Base-by-base conservation (phyloP, 2,113 vertebrate genomes). In the Ginglymostoma cirratum region DNA sequence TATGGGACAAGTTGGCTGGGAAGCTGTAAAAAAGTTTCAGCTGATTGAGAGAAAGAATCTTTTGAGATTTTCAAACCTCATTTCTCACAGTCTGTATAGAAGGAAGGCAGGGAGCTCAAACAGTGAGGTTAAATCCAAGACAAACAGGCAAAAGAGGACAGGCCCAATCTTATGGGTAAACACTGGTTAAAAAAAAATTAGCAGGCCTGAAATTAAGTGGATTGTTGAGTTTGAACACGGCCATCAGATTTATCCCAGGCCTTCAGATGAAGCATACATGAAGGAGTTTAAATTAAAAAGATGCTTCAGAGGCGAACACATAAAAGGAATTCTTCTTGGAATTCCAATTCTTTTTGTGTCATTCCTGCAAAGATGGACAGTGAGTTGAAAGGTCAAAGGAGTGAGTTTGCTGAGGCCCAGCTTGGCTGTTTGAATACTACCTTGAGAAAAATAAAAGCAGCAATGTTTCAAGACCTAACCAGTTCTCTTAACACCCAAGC, bases 371-470 rank as follows among this genome's bases (percentile, higher is more conserved):
- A 96, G 97, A 96, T 96, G 97, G 97, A 97, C 97, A 97, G 97
- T 97, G 97, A 97, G 97, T 97, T 97, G 96, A 97, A 96, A 97
- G 98, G 97, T 98, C 97, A 97, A 97, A 96, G 96, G 97, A 96
- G 97, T 96, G 96, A 97, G 97, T 98, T 98, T 98, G 97, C 97
- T 96, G 97, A 98, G 97, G 97, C 97, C 97, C 97, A 97, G 97
- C 97, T 98, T 97, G 97, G 96, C 96, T 97, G 97, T 98, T 98
- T 97, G 97, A 97, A 96, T 96, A 97, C 96, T 96, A 97, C 97
- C 97, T 97, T 96, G 96, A 96, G 96, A 97, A 96, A 97, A 97
- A 95, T 66, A 95, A 95, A 45, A 38, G 55, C 89, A 93, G 97
- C 97, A 94, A 96, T 95, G 96, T 97, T 97, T 97, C 96, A 96